Conservation (phyloP, 2,888 invertebrate species). For the Plagodis pulveraria region DNA sequence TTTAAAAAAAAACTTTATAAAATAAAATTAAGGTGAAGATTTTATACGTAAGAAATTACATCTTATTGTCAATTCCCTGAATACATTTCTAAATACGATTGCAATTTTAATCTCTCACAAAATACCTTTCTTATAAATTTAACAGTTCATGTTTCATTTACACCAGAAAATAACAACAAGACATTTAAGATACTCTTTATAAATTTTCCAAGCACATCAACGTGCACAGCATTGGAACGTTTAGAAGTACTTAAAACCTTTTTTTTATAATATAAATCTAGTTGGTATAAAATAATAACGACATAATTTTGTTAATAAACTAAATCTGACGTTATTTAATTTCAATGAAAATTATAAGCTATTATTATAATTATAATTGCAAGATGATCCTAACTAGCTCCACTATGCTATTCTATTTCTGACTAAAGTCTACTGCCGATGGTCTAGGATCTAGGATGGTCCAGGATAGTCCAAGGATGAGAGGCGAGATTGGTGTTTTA, state of each 20-base stretch:
- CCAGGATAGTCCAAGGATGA: constrained; percentile 78
- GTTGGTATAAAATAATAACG: not conserved
- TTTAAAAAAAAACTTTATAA: constrained; percentile 4
- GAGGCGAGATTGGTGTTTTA: constrained; percentile 74
- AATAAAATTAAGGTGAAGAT: constrained; percentile 6
- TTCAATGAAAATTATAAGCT: no score
- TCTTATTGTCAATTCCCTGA: constrained; percentile 42
- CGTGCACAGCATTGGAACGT: no score
- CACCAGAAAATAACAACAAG: no score
- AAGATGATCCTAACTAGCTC: constrained; percentile 2
- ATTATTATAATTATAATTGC: not conserved
- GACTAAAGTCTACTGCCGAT: constrained; percentile 68
- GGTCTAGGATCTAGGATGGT: constrained; percentile 51
- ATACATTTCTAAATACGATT: not conserved
- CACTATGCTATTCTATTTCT: constrained; percentile 36
- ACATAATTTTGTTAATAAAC: not conserved
- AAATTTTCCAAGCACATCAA: no score
- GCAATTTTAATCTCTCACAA: not conserved
- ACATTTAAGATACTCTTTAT: no score
- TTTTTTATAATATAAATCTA: no score
- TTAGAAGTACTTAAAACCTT: no score
- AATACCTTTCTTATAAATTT: no score
- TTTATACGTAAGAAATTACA: constrained; percentile 14
- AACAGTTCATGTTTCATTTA: no score
- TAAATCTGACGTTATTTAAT: no score